These are phyloP conservation scores for Kryptopterus vitreolus DNA, from an alignment of 2,797 vertebrate genomes.

Conservation along the genomic window DNA sequence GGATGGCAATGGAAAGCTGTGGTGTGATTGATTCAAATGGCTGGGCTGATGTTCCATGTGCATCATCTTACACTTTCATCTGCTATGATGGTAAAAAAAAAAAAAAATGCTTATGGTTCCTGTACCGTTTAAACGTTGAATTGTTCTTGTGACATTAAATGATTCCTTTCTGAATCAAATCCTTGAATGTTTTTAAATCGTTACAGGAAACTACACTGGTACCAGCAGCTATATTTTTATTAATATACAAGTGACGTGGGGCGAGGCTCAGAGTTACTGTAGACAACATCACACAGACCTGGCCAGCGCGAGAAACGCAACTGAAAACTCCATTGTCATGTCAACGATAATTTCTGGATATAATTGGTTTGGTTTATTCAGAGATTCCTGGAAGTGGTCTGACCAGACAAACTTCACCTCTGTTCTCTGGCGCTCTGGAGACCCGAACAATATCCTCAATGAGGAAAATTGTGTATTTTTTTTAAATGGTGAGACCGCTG, in stretches of 20 bases:
- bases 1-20: background rate
- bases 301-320: background rate
- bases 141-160: too few species aligned
- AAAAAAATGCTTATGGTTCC: too few species aligned
- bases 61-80: background rate
- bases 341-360: rapidly evolving
- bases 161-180: background rate
- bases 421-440: background rate
- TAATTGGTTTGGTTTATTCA: background rate
- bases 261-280: conserved; percentile 7
- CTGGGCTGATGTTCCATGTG: background rate
- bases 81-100: conserved; percentile 19
- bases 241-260: background rate
- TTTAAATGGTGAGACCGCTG: background rate
- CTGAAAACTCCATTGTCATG: background rate
- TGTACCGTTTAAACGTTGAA: too few species aligned
- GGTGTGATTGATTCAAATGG: background rate
- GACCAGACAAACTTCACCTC: background rate
- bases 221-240: background rate
- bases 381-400: conserved; percentile 22
- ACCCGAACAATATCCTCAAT: background rate
- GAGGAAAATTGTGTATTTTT: background rate
- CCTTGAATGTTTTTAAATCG: background rate
- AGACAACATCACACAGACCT: conserved; percentile 16
- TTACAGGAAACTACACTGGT: background rate